A percentile compares a stretch with the other conserved stretches of the same genome.
These are phyloP conservation scores for Ochropacha duplaris DNA, from an alignment of 2,888 invertebrate genomes.

Conservation along the genomic window DNA sequence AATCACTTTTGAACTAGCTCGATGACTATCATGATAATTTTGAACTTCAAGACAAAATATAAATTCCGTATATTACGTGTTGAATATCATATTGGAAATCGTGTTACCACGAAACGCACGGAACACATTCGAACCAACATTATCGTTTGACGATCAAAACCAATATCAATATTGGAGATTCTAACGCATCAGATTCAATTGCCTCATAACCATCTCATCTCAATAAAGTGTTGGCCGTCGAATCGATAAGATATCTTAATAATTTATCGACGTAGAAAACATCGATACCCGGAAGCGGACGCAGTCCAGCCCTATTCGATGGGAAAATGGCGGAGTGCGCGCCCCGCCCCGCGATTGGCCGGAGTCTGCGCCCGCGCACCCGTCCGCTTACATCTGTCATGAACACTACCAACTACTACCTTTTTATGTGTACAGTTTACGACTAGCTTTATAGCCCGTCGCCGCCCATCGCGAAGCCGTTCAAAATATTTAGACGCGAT, in stretches of 20 bases:
- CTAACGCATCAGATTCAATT: not conserved
- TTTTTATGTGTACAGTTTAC: conserved; percentile 50
- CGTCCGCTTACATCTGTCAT: conserved; percentile 51
- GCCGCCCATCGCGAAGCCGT: conserved; percentile 53
- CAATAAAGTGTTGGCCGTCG: conserved; percentile 37
- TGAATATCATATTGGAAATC: not conserved
- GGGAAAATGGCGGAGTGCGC: conserved; percentile 47
- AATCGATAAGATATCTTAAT: conserved; percentile 36
- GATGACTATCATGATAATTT: not conserved
- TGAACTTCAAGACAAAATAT: too few relatives aligned
- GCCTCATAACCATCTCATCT: conserved; percentile 5
- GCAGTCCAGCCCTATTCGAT: conserved; percentile 19
- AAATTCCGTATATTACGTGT: not conserved
- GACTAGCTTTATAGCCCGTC: conserved; percentile 41
- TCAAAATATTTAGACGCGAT: conserved; percentile 73
- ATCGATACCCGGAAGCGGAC: conserved; percentile 17
- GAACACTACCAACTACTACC: conserved; percentile 39
- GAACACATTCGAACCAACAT: not conserved
- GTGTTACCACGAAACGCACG: not conserved
- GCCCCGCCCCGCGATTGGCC: conserved; percentile 39
- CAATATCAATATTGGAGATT: not conserved
- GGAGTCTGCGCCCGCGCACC: conserved; percentile 33
- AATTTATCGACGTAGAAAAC: conserved; percentile 33
- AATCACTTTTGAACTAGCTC: not conserved
- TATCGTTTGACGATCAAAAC: not conserved